phyloP scores from a whole-genome alignment of 1,140 invertebrate genomes.

The Leptinotarsa texana region DNA sequence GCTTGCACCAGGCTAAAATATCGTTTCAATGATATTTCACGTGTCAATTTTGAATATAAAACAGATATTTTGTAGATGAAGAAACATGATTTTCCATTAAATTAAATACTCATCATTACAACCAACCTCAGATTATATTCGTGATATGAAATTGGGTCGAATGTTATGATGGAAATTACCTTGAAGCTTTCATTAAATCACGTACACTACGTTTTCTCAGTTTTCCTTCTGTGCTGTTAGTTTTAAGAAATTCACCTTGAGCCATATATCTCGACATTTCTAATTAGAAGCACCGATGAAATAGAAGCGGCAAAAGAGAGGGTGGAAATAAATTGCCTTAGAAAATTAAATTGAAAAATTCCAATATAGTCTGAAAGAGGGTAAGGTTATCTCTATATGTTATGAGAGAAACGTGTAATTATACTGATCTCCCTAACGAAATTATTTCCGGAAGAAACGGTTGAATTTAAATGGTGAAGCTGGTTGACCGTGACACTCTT shows the following conservation, averaged over 20 bases:
- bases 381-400: background rate
- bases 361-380: background rate
- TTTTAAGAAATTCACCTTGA: background rate
- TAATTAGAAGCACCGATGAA: background rate
- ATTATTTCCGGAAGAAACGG: background rate
- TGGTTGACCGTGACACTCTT: background rate
- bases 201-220: background rate
- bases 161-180: no score
- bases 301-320: background rate
- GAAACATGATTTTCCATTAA: no score
- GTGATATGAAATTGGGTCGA: no score
- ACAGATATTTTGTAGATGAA: no score
- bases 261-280: constrained; percentile 8
- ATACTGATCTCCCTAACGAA: background rate
- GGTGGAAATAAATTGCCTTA: background rate
- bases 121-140: no score
- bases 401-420: constrained; percentile 6
- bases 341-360: constrained; percentile 3
- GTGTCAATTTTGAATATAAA: no score
- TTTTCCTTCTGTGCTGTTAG: no score
- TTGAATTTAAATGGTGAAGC: background rate
- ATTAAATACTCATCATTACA: no score
- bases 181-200: constrained; percentile 1
- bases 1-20: no score
- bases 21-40: no score